A percentile compares a stretch with the other conserved stretches of the same genome.
Evolutionary conservation across 2,797 vertebrate species (phyloP).

Genomic region (Tamandua tetradactyla): DNA sequence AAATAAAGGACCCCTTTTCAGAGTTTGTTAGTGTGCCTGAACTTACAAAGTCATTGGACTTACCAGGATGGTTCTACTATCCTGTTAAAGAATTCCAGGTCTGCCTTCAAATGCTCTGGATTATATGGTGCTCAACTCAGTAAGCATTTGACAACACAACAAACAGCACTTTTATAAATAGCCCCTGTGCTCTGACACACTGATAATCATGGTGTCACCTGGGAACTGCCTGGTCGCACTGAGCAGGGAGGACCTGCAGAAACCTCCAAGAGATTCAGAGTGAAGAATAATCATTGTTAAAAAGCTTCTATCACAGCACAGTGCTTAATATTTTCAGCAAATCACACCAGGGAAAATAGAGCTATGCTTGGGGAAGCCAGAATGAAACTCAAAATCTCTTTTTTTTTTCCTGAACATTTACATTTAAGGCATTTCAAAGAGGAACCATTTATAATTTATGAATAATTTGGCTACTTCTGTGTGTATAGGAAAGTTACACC

Average conservation of each 20-base stretch:
- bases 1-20: neutral
- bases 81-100: neutral
- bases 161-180: neutral
- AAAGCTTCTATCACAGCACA: neutral
- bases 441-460: neutral
- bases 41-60: neutral
- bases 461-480: neutral
- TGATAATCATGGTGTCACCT: neutral
- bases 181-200: neutral
- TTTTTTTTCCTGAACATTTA: neutral
- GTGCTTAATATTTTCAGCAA: neutral
- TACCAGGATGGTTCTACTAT: neutral
- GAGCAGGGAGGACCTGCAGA: neutral
- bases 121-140: neutral
- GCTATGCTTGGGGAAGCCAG: neutral
- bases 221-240: neutral
- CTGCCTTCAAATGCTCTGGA: neutral
- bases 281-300: neutral
- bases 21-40: neutral
- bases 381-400: neutral
- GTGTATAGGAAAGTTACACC: neutral
- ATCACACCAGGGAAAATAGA: neutral
- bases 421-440: constrained; percentile 59
- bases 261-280: neutral
- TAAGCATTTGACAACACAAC: neutral